Conservation (phyloP, 2,113 vertebrate genomes). For the Thermophis baileyi region DNA sequence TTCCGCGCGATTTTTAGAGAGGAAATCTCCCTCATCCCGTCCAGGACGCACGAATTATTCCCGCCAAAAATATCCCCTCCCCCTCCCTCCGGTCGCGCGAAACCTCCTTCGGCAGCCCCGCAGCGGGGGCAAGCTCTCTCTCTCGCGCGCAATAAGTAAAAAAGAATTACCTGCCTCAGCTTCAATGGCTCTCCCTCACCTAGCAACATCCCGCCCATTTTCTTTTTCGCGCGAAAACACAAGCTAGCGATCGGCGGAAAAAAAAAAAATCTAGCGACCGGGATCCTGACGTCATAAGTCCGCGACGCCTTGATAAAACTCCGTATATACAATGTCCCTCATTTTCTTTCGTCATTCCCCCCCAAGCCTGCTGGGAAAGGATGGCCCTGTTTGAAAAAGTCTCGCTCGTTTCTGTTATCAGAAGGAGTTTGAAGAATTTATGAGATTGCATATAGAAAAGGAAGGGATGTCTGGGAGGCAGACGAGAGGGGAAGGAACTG, state of each 20-base stretch:
- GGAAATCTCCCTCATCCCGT: no score
- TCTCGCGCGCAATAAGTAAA: neutral
- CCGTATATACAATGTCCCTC: neutral
- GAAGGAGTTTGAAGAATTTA: neutral
- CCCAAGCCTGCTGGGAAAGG: neutral
- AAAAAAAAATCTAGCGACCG: neutral
- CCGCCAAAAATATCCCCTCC: neutral
- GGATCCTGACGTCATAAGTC: neutral
- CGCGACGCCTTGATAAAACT: neutral
- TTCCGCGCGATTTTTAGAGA: no score
- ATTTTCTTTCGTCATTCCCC: neutral
- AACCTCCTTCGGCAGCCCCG: neutral
- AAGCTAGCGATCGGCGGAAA: neutral
- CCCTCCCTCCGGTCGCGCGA: neutral
- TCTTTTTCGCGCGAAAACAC: slow-evolving; percentile 19
- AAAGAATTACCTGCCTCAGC: neutral
- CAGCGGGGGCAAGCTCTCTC: no score
- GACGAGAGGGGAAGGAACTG: neutral
- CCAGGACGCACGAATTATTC: neutral
- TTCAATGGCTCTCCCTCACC: neutral
- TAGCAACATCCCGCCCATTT: neutral
- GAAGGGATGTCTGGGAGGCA: neutral
- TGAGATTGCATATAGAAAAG: neutral
- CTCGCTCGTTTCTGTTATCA: neutral
- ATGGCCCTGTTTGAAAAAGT: neutral